These are phyloP conservation scores for Coregonus sp. DNA, from an alignment of 2,797 vertebrate genomes.

Conservation along the genomic window DNA sequence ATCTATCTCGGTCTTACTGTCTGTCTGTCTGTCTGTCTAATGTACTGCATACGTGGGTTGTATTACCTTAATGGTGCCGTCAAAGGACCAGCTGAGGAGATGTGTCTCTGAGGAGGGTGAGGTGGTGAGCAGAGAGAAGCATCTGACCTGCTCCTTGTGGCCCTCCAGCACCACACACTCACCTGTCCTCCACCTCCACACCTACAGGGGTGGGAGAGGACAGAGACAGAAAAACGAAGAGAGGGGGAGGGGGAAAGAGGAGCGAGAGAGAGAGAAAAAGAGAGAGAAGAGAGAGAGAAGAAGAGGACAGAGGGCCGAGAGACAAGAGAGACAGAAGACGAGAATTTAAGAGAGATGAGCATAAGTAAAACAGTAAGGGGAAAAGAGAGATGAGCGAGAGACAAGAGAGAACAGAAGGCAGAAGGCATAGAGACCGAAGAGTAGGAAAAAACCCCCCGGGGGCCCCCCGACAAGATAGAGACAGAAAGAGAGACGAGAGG, in stretches of 20 bases:
- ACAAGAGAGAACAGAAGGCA: too few species aligned
- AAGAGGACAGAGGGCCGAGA: too few species aligned
- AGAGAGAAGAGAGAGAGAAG: background rate
- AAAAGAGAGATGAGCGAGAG: too few species aligned
- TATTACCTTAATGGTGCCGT: slow-evolving; percentile 90
- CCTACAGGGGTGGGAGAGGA: slow-evolving; percentile 70
- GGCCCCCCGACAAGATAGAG: too few species aligned
- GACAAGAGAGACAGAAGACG: too few species aligned
- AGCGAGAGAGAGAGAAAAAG: slow-evolving; percentile 8
- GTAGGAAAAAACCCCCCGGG: too few species aligned
- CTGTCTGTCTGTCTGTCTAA: background rate
- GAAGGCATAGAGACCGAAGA: too few species aligned
- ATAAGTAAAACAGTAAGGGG: too few species aligned
- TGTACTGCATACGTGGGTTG: background rate
- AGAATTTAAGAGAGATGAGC: too few species aligned
- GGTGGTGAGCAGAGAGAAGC: slow-evolving; percentile 79
- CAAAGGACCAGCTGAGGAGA: slow-evolving; percentile 91
- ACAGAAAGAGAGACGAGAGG: too few species aligned
- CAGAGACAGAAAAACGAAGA: too few species aligned
- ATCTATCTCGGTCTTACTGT: background rate
- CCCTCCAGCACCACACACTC: slow-evolving; percentile 78
- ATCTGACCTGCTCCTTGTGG: slow-evolving; percentile 87
- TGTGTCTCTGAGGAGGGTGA: slow-evolving; percentile 50
- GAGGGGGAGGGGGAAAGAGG: background rate
- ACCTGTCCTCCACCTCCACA: slow-evolving; percentile 86